Evolutionary conservation across 1,140 invertebrate species (phyloP).

Genomic region (Zelostemma sp.): DNA sequence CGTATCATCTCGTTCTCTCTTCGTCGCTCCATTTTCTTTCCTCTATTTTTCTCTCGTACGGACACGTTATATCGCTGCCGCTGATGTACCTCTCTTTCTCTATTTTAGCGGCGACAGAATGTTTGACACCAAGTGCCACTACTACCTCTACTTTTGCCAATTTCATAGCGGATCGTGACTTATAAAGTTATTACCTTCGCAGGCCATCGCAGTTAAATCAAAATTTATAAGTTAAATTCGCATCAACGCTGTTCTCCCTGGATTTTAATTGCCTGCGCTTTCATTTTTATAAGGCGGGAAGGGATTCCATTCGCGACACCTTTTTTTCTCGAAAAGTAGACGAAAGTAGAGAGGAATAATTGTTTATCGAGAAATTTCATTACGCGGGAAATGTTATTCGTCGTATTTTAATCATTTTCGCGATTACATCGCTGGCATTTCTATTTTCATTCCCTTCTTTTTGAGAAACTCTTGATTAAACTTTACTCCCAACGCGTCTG

Average conservation of each 20-base stretch:
- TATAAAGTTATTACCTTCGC: slow-evolving; percentile 55
- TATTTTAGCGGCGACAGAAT: slow-evolving; percentile 39
- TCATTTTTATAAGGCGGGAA: too few relatives aligned
- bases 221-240: not conserved
- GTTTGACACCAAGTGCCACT: slow-evolving; percentile 41
- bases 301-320: too few relatives aligned
- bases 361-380: too few relatives aligned
- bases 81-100: slow-evolving; percentile 37
- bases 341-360: too few relatives aligned
- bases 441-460: slow-evolving; percentile 23
- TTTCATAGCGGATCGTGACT: slow-evolving; percentile 42
- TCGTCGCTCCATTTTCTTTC: slow-evolving; percentile 38
- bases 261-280: too few relatives aligned
- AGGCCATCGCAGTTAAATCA: slow-evolving; percentile 5
- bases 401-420: too few relatives aligned
- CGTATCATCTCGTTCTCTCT: slow-evolving; percentile 57
- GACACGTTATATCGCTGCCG: slow-evolving; percentile 48
- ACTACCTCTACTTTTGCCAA: not conserved
- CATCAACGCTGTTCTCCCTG: slow-evolving; percentile 53
- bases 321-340: too few relatives aligned
- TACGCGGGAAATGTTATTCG: too few relatives aligned
- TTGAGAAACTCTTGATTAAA: slow-evolving; percentile 53
- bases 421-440: too few relatives aligned
- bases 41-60: slow-evolving; percentile 47
- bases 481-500: slow-evolving; percentile 37